Evolutionary conservation across 1,140 invertebrate species (phyloP).

Genomic region (Zaprionus gabonicus): DNA sequence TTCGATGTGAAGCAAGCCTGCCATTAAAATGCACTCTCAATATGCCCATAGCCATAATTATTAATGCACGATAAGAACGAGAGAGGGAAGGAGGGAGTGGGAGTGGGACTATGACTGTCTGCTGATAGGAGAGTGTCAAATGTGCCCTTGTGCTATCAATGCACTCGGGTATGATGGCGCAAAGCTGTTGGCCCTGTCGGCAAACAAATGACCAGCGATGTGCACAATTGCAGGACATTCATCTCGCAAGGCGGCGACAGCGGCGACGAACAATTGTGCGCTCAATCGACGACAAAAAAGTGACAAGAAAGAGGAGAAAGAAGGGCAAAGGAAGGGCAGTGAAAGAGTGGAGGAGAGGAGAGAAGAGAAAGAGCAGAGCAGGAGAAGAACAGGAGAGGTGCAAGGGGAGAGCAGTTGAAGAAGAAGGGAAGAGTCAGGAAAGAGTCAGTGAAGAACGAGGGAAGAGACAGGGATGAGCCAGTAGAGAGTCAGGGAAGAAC

Average conservation of each 20-base stretch:
- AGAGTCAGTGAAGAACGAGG: no score
- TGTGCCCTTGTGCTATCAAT: slow-evolving; percentile 8
- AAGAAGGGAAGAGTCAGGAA: no score
- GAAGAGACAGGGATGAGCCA: no score
- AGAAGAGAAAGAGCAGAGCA: slow-evolving; percentile 14
- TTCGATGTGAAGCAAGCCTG: slow-evolving; percentile 64
- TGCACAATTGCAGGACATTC: slow-evolving; percentile 81
- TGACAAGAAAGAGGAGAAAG: slow-evolving; percentile 7
- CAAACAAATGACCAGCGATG: slow-evolving; percentile 75
- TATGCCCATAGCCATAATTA: slow-evolving; percentile 71
- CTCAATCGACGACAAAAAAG: slow-evolving; percentile 75
- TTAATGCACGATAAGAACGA: slow-evolving; percentile 49
- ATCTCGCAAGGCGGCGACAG: slow-evolving; percentile 50
- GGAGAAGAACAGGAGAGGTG: no score
- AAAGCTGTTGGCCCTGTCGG: slow-evolving; percentile 33
- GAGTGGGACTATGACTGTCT: neutral
- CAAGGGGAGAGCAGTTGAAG: no score
- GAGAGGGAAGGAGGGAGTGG: neutral
- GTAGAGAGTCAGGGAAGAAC: no score
- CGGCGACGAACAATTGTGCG: slow-evolving; percentile 71
- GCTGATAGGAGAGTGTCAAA: slow-evolving; percentile 55
- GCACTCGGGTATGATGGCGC: slow-evolving; percentile 29
- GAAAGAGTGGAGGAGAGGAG: neutral
- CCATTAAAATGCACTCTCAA: slow-evolving; percentile 67
- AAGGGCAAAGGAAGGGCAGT: neutral